Conservation (phyloP, 2,888 invertebrate species). For the Toxonevra muliebris region DNA sequence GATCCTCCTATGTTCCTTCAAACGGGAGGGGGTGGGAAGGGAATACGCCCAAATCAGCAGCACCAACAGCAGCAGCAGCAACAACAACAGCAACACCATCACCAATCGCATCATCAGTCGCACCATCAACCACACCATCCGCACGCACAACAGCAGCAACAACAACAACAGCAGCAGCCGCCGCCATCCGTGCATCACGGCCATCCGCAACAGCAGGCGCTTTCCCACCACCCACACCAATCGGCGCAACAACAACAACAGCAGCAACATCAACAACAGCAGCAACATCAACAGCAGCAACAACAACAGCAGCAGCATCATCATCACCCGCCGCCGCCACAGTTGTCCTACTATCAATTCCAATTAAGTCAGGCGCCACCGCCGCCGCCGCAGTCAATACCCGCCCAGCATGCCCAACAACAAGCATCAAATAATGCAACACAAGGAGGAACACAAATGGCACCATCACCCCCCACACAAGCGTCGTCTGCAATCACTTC, state of each 20-base stretch:
- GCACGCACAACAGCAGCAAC: slow-evolving; percentile 35
- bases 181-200: slow-evolving; percentile 42
- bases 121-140: slow-evolving; percentile 49
- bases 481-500: slow-evolving; percentile 17
- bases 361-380: slow-evolving; percentile 37
- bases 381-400: slow-evolving; percentile 14
- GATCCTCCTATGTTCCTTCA: slow-evolving; percentile 61
- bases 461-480: slow-evolving; percentile 38
- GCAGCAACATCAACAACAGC: slow-evolving; percentile 42
- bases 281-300: slow-evolving; percentile 43
- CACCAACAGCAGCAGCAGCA: slow-evolving; percentile 55
- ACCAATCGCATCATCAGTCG: slow-evolving; percentile 41
- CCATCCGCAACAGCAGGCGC: slow-evolving; percentile 37
- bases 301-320: slow-evolving; percentile 43
- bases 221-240: slow-evolving; percentile 40
- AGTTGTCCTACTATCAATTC: slow-evolving; percentile 32
- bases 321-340: slow-evolving; percentile 35
- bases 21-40: slow-evolving; percentile 64
- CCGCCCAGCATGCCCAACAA: slow-evolving; percentile 27
- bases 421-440: slow-evolving; percentile 31
- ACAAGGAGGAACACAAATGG: slow-evolving; percentile 32
- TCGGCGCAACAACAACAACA: slow-evolving; percentile 42
- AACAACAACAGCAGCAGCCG: slow-evolving; percentile 39
- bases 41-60: slow-evolving; percentile 51
- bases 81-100: slow-evolving; percentile 42